Conservation (phyloP, 1,140 invertebrate species). For the Ruditapes philippinarum region DNA sequence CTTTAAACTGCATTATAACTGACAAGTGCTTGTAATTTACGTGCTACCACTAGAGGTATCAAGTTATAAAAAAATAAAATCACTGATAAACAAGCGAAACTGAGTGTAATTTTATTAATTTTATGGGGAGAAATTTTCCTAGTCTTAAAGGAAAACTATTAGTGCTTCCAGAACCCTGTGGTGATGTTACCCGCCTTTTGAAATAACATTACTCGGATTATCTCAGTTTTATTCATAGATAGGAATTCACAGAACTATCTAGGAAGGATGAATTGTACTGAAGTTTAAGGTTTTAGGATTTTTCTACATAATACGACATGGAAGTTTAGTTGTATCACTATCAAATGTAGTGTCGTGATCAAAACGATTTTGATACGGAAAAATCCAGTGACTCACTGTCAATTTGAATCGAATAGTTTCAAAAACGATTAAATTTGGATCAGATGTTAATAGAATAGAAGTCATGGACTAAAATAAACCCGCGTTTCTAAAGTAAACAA, state of each 20-base stretch:
- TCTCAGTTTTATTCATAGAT: slow-evolving; percentile 3
- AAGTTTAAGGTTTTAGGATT: no score
- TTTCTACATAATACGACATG: no score
- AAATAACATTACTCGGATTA: slow-evolving; percentile 10
- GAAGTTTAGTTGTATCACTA: no score
- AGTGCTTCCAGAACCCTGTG: neutral
- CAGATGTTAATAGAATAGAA: slow-evolving; percentile 31
- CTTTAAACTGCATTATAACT: neutral
- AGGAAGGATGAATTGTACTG: no score
- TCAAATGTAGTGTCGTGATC: neutral
- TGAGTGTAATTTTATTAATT: slow-evolving; percentile 52
- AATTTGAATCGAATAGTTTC: slow-evolving; percentile 17
- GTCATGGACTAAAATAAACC: neutral
- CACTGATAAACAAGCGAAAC: neutral
- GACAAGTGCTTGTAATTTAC: neutral
- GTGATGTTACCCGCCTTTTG: slow-evolving; percentile 2
- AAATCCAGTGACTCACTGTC: neutral
- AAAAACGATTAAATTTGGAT: neutral
- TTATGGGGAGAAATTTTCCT: slow-evolving; percentile 26
- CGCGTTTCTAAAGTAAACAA: slow-evolving; percentile 15
- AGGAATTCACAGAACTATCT: neutral
- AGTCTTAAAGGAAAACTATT: neutral
- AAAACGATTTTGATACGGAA: neutral
- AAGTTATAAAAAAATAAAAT: slow-evolving; percentile 36
- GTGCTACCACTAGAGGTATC: neutral